Evolutionary conservation across 2,113 vertebrate species (phyloP).

Genomic region (Hemichromis elongatus): DNA sequence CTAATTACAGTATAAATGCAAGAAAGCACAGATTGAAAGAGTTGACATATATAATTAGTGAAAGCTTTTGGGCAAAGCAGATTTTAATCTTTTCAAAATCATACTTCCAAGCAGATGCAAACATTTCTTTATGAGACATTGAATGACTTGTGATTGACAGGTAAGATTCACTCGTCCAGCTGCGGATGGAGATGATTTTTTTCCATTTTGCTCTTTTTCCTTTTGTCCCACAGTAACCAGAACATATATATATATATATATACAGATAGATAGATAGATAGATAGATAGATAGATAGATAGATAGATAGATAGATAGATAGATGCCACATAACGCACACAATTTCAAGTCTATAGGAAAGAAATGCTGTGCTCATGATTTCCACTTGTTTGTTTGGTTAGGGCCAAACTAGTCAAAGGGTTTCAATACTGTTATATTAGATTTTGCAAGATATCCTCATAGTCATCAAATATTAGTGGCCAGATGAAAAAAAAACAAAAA

Average conservation of each 20-base stretch:
- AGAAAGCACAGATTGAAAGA: neutral
- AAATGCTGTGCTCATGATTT: neutral
- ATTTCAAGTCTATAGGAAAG: neutral
- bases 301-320: too few relatives aligned
- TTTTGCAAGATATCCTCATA: neutral
- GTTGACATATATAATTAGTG: neutral
- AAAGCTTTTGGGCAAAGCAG: neutral
- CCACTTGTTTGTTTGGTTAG: slow-evolving; percentile 5
- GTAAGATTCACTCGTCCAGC: neutral
- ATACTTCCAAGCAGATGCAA: neutral
- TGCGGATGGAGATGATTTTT: neutral
- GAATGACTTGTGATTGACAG: neutral
- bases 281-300: too few relatives aligned
- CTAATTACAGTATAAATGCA: neutral
- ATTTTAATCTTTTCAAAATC: neutral
- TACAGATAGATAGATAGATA: too few relatives aligned
- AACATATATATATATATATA: neutral
- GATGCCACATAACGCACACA: neutral
- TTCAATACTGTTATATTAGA: slow-evolving; percentile 10
- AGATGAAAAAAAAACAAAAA: neutral
- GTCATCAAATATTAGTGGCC: neutral
- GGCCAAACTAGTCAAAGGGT: neutral
- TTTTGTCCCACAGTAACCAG: neutral
- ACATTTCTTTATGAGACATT: neutral
- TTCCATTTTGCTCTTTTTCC: neutral